Evolutionary conservation across 2,888 invertebrate species (phyloP).

Genomic region (Tipula lateralis): DNA sequence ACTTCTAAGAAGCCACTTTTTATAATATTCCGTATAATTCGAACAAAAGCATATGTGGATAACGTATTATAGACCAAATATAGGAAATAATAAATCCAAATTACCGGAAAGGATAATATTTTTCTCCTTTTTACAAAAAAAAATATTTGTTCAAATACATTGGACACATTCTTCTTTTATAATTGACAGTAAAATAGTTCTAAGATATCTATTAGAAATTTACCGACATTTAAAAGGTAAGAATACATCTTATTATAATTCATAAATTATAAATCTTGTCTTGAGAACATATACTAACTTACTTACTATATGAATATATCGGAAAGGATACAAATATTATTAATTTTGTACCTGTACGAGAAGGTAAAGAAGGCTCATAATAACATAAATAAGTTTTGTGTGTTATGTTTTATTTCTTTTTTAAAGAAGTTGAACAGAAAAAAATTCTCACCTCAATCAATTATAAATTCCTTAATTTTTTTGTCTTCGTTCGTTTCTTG

Average conservation of each 20-base stretch:
- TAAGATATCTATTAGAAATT: background rate
- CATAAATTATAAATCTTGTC: conserved; percentile 11
- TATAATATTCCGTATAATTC: background rate
- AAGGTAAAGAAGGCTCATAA: background rate
- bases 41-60: background rate
- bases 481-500: background rate
- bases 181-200: conserved; percentile 24
- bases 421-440: background rate
- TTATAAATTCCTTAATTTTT: conserved; percentile 15
- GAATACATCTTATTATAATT: background rate
- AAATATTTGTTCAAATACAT: background rate
- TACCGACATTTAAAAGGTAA: background rate
- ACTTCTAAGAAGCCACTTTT: background rate
- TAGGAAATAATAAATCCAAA: background rate
- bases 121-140: background rate
- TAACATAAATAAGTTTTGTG: background rate
- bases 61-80: background rate
- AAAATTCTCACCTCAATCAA: conserved; percentile 11
- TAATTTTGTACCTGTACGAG: background rate
- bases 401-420: background rate
- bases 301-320: background rate
- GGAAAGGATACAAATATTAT: background rate
- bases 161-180: background rate
- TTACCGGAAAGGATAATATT: conserved; percentile 24
- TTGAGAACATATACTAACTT: background rate